Percentiles rank a stretch among this genome's conserved stretches.
Evolutionary conservation across 2,113 vertebrate genomes (phyloP).

Genomic region (Columba livia): DNA sequence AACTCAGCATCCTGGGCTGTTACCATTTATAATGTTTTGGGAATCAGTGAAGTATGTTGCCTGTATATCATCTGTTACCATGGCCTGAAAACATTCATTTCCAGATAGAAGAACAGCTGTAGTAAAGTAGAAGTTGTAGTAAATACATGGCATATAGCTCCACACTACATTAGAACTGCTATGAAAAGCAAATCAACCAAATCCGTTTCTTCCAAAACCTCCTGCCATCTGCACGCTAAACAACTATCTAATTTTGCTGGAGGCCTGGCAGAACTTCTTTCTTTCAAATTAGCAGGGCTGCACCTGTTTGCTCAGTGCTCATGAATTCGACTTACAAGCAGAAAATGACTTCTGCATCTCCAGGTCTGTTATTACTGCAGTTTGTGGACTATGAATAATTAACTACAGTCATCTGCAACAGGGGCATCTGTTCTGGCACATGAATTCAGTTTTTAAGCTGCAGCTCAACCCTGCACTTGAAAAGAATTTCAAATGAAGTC

Average conservation of each 20-base stretch:
- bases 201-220: neutral
- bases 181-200: neutral
- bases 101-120: neutral
- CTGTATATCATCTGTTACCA: neutral
- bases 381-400: neutral
- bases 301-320: neutral
- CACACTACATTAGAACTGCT: neutral
- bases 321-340: neutral
- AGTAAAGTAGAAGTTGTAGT: neutral
- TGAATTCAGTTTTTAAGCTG: neutral
- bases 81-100: neutral
- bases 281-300: neutral
- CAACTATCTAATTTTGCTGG: neutral
- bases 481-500: neutral
- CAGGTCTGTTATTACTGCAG: neutral
- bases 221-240: neutral
- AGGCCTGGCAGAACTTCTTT: neutral
- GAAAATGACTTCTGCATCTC: neutral
- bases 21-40: neutral
- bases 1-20: neutral
- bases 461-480: neutral
- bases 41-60: neutral
- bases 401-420: neutral
- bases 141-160: neutral
- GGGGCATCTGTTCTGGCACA: neutral